Conservation (phyloP, 2,113 vertebrate species). For the Osmerus eperlanus region DNA sequence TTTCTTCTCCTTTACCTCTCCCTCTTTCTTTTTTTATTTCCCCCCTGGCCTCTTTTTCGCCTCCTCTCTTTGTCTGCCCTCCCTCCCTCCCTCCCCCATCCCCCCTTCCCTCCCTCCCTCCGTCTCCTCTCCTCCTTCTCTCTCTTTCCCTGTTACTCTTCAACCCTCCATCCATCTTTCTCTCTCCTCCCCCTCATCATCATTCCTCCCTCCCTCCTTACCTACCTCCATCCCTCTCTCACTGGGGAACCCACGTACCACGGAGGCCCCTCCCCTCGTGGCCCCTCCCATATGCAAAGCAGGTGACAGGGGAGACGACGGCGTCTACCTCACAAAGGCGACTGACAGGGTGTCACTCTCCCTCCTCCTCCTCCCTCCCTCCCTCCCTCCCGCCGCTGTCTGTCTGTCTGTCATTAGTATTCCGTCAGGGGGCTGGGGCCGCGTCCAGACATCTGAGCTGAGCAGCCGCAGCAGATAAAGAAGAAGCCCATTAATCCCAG, state of each 20-base stretch:
- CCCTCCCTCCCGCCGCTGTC: neutral
- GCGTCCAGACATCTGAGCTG: slow-evolving; percentile 96
- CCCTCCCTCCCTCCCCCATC: neutral
- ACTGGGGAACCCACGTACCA: slow-evolving; percentile 60
- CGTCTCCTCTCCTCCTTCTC: neutral
- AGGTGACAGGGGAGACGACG: slow-evolving; percentile 70
- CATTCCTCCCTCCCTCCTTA: neutral
- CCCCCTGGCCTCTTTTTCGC: neutral
- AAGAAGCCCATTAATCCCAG: slow-evolving; percentile 99
- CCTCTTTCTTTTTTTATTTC: slow-evolving; percentile 19
- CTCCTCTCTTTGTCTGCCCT: slow-evolving; percentile 32
- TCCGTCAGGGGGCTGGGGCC: slow-evolving; percentile 89
- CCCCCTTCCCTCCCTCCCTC: neutral
- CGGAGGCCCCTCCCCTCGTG: slow-evolving; percentile 47
- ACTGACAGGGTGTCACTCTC: neutral
- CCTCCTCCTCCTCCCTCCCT: slow-evolving; percentile 2
- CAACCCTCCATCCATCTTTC: neutral
- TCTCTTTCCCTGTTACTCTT: neutral
- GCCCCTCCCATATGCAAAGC: slow-evolving; percentile 71
- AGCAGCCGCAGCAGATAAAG: slow-evolving; percentile 98
- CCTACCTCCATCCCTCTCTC: slow-evolving; percentile 23
- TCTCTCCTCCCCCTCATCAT: neutral
- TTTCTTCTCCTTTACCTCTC: slow-evolving; percentile 33
- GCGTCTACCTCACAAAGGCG: slow-evolving; percentile 65
- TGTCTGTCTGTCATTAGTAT: slow-evolving; percentile 91